phyloP scores from a whole-genome alignment of 2,888 invertebrate genomes.

The Junonia oenone region DNA sequence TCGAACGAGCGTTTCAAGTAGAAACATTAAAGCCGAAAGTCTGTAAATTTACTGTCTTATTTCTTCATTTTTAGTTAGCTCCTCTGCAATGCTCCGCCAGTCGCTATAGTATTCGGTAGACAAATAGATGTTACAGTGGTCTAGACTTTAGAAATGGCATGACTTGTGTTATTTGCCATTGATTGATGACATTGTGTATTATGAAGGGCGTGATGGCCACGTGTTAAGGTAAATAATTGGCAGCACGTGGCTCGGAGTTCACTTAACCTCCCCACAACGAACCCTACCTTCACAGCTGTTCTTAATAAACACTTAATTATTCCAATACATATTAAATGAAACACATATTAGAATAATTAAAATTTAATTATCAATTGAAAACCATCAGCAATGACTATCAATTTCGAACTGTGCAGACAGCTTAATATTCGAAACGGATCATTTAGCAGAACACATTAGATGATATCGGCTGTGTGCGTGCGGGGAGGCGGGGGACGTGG shows the following conservation, averaged over 20 bases:
- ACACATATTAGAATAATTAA: too few relatives aligned
- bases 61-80: slow-evolving; percentile 75
- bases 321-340: too few relatives aligned
- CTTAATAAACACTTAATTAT: too few relatives aligned
- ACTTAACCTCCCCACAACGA: slow-evolving; percentile 68
- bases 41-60: slow-evolving; percentile 73
- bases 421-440: slow-evolving; percentile 62
- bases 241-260: slow-evolving; percentile 65
- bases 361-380: too few relatives aligned
- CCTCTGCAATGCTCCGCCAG: slow-evolving; percentile 66
- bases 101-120: slow-evolving; percentile 42
- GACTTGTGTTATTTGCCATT: not conserved
- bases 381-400: slow-evolving; percentile 40
- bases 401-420: slow-evolving; percentile 40
- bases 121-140: slow-evolving; percentile 20
- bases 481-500: slow-evolving; percentile 41
- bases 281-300: too few relatives aligned
- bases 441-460: slow-evolving; percentile 75
- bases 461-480: slow-evolving; percentile 41
- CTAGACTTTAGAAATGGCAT: slow-evolving; percentile 19
- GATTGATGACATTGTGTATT: not conserved
- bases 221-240: slow-evolving; percentile 76
- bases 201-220: slow-evolving; percentile 43
- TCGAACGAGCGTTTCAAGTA: slow-evolving; percentile 33
- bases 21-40: slow-evolving; percentile 69